phyloP scores from a whole-genome alignment of 2,888 invertebrate genomes.

The Trimorus sp. region DNA sequence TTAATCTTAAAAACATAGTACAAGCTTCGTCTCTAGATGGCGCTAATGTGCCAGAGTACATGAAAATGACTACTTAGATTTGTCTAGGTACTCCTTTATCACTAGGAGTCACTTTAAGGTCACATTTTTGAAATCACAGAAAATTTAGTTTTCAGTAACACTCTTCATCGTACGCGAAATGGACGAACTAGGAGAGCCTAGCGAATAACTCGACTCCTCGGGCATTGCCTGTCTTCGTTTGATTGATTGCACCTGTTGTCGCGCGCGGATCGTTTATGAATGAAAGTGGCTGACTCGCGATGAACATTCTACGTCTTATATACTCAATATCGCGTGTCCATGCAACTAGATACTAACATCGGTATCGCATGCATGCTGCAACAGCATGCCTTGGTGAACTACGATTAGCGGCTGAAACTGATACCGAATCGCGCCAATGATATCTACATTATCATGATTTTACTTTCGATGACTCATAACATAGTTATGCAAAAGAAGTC shows the following conservation, averaged over 20 bases:
- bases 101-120: too few species aligned
- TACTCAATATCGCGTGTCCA: slow-evolving; percentile 63
- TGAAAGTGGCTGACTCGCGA: slow-evolving; percentile 45
- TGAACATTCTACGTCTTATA: slow-evolving; percentile 41
- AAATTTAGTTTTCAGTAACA: too few species aligned
- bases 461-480: slow-evolving; percentile 20
- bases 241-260: slow-evolving; percentile 53
- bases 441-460: slow-evolving; percentile 51
- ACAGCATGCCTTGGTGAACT: slow-evolving; percentile 40
- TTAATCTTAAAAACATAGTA: too few species aligned
- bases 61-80: too few species aligned
- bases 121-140: too few species aligned
- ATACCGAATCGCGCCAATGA: slow-evolving; percentile 51
- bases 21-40: too few species aligned
- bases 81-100: too few species aligned
- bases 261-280: slow-evolving; percentile 51
- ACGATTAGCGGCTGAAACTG: slow-evolving; percentile 56
- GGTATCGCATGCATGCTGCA: slow-evolving; percentile 56
- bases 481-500: slow-evolving; percentile 15
- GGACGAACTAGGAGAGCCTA: too few species aligned
- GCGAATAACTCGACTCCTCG: neutral
- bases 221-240: slow-evolving; percentile 15
- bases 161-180: too few species aligned
- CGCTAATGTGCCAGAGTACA: too few species aligned
- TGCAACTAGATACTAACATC: slow-evolving; percentile 62